Base-by-base conservation (phyloP, 2,888 invertebrate species). In the Eupithecia inturbata region DNA sequence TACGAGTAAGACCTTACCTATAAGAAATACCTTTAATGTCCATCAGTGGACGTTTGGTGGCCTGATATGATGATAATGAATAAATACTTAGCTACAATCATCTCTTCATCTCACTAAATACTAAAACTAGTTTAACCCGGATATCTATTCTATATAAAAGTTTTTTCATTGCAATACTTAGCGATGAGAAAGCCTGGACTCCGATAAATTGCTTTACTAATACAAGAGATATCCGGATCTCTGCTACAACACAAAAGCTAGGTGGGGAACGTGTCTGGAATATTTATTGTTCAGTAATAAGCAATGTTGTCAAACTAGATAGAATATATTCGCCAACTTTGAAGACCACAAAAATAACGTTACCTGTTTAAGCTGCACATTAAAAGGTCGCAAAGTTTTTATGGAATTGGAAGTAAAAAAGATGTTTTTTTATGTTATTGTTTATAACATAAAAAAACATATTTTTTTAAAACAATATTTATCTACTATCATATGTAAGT, bases 181-280 rank as follows among this genome's bases (percentile, higher is more conserved):
- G 57, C 36, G 7, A 22, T 22, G 5, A 41, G 53, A 36, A 2
- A 69, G 68, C 60, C 36, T 66, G 69, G 75, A 70, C 73, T 31
- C n/a, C 66, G 88, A 92, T 91, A 93, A 93, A 93, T 93, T 92
- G 92, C 91, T 92, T 91, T 87, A 89, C 90, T 93, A 92, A 92
- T 91, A 92, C 91, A 91, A 92, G 92, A 92, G 88, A 92, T 92
- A 91, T 90, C 86, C 82, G 84, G 85, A 84, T 85, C 83, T 82
- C 80, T 81, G 82, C 82, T 82, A 82, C 88, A 87, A 82, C 80
- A 79, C 81, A 89, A 90, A 91, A 90, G 68, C 63, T 68, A 64
- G 22, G 64, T 36, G 64, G n/a, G 31, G 9, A 36, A 36, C 64
- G 64, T n/a, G 31, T n/a, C 10, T 36, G 64, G 64, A 64, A 64